Evolutionary conservation across 2,113 vertebrate species (phyloP).

Genomic region (Podilymbus podiceps): DNA sequence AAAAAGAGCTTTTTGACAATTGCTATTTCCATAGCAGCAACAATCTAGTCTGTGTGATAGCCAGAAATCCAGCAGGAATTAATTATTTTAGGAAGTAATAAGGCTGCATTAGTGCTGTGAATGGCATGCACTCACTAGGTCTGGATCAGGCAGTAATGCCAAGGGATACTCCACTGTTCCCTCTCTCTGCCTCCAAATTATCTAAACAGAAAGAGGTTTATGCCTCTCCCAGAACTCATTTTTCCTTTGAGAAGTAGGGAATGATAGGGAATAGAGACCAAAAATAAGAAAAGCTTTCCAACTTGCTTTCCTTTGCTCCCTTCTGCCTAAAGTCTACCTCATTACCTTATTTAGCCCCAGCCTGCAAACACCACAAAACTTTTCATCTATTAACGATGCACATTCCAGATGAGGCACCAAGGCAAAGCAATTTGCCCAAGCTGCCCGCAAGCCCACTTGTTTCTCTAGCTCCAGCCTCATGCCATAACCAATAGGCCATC

Average conservation of each 20-base stretch:
- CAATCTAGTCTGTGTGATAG: not conserved
- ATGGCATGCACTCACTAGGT: not conserved
- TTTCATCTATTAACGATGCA: not conserved
- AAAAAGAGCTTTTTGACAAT: not conserved
- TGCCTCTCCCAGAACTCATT: not conserved
- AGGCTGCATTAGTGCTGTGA: not conserved
- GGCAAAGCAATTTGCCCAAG: not conserved
- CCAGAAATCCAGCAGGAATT: not conserved
- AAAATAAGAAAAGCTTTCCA: not conserved
- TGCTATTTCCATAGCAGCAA: not conserved
- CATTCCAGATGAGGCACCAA: not conserved
- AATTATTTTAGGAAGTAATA: not conserved
- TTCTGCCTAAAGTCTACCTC: not conserved
- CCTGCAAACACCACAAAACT: not conserved
- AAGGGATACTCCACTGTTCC: not conserved
- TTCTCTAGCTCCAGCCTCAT: not conserved
- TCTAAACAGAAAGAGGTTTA: not conserved
- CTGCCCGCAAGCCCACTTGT: rapidly evolving
- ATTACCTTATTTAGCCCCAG: not conserved
- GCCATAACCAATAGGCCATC: not conserved
- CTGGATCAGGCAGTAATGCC: not conserved
- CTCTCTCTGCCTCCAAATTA: not conserved
- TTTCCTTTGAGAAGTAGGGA: not conserved
- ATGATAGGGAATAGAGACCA: not conserved
- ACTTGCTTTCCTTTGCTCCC: not conserved